These are phyloP conservation scores for Gadopsis bispinosus DNA, from an alignment of 2,797 vertebrate genomes.

Conservation along the genomic window DNA sequence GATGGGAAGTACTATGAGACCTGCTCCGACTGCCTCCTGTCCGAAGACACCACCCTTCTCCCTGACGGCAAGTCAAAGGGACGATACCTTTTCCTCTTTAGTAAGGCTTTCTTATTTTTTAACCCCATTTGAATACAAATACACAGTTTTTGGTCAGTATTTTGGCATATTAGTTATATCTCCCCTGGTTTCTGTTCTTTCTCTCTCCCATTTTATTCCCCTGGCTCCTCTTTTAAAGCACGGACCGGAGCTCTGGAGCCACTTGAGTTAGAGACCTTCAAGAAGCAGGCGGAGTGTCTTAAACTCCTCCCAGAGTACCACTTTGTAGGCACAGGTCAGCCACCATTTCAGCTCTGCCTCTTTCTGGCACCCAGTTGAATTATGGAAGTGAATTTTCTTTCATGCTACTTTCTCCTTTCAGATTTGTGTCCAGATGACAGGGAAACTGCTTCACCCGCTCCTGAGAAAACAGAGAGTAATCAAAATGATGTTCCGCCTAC, in stretches of 20 bases:
- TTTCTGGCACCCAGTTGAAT: background rate
- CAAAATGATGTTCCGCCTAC: constrained; percentile 18
- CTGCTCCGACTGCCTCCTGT: constrained; percentile 79
- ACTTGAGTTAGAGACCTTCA: constrained; percentile 78
- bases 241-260: constrained; percentile 68
- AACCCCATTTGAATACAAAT: background rate
- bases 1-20: constrained; percentile 82
- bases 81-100: constrained; percentile 80
- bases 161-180: background rate
- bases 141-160: background rate
- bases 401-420: constrained; percentile 44
- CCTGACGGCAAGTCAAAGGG: constrained; percentile 77
- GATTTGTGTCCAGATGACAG: constrained; percentile 76
- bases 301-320: constrained; percentile 69
- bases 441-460: constrained; percentile 17
- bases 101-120: constrained; percentile 52
- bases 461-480: constrained; percentile 31
- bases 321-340: constrained; percentile 68
- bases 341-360: fast-evolving
- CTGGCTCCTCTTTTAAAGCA: constrained; percentile 53
- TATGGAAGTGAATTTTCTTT: background rate
- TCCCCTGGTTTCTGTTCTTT: background rate
- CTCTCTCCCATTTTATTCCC: background rate
- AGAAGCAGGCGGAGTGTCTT: constrained; percentile 80
- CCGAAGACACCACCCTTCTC: constrained; percentile 79